A percentile compares a stretch with the other conserved stretches of the same genome.
These are phyloP conservation scores for Drosophila ambigua DNA, from an alignment of 1,140 invertebrate species.

Conservation along the genomic window DNA sequence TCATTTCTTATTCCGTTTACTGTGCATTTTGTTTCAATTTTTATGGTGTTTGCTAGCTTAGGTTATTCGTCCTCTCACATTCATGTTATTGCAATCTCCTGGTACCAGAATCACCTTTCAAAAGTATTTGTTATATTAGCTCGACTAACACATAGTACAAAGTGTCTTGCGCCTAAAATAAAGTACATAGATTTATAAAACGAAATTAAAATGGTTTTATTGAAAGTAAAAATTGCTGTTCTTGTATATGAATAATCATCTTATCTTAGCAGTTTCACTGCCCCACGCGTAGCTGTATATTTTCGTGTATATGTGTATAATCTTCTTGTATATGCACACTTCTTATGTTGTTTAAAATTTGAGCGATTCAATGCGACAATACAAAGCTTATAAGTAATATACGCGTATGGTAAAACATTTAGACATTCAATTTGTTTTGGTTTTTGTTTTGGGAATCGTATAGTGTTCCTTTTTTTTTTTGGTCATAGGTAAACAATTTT, in stretches of 20 bases:
- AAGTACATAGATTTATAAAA: constrained; percentile 56
- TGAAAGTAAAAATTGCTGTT: constrained; percentile 44
- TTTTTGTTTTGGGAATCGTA: constrained; percentile 70
- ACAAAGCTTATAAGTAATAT: constrained; percentile 35
- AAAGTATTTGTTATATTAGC: constrained; percentile 62
- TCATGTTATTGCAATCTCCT: constrained; percentile 59
- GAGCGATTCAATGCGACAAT: constrained; percentile 35
- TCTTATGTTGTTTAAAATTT: constrained; percentile 1
- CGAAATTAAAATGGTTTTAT: constrained; percentile 57
- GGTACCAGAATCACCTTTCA: constrained; percentile 32
- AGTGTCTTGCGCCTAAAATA: constrained; percentile 64
- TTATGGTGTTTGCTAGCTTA: constrained; percentile 43
- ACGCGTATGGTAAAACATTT: constrained; percentile 51
- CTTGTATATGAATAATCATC: constrained; percentile 44
- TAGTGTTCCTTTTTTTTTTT: constrained; percentile 44
- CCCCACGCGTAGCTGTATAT: constrained; percentile 24
- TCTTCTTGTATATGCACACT: constrained; percentile 22
- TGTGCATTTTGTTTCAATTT: constrained; percentile 52
- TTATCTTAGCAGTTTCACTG: constrained; percentile 70
- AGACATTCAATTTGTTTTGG: constrained; percentile 48
- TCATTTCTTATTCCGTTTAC: constrained; percentile 48
- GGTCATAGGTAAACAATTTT: constrained; percentile 46
- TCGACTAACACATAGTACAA: constrained; percentile 60
- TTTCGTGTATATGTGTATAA: constrained; percentile 22
- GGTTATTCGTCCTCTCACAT: constrained; percentile 32